Conservation (phyloP, 2,797 vertebrate genomes). For the Buphagus erythrorhynchus region DNA sequence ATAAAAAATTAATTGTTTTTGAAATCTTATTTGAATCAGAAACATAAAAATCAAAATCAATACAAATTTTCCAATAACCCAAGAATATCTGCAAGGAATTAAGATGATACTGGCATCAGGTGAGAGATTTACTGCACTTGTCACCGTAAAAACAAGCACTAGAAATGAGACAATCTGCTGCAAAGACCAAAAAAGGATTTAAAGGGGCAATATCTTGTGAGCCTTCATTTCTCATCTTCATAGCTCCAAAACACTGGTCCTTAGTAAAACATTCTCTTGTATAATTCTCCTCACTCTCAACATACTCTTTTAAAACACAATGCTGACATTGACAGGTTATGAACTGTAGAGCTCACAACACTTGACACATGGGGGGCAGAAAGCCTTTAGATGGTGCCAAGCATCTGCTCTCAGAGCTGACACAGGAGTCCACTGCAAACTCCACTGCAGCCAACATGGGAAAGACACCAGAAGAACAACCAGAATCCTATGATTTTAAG, state of each 20-base stretch:
- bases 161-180: neutral
- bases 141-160: neutral
- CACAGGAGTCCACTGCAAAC: neutral
- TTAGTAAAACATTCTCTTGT: neutral
- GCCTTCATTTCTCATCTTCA: neutral
- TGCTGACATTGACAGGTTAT: neutral
- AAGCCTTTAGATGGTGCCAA: neutral
- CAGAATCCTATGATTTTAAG: neutral
- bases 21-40: neutral
- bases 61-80: neutral
- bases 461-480: neutral
- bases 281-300: neutral
- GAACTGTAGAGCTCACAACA: neutral
- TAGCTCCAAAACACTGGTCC: neutral
- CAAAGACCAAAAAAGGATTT: neutral
- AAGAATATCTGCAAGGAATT: neutral
- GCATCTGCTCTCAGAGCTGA: neutral
- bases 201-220: neutral
- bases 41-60: neutral
- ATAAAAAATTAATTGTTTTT: neutral
- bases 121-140: neutral
- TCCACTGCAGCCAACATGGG: fast-evolving
- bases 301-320: neutral
- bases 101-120: neutral
- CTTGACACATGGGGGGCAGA: neutral